Evolutionary conservation across 2,888 invertebrate genomes (phyloP).

Genomic region (Aspidapion aeneum): DNA sequence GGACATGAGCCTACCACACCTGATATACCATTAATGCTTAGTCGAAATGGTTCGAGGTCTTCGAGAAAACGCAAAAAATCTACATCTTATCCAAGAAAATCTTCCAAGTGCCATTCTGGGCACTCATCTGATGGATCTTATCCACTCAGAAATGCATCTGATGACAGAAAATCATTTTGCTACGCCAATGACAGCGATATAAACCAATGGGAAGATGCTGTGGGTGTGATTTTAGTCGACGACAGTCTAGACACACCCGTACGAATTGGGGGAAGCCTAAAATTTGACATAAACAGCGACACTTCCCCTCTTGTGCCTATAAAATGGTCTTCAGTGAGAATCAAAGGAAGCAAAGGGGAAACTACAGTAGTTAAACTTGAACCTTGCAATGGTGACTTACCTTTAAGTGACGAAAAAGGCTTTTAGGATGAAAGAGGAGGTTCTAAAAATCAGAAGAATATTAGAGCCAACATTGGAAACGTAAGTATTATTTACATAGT

Average conservation of each 20-base stretch:
- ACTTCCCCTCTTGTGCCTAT: conserved; percentile 47
- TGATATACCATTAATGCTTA: background rate
- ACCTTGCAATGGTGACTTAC: conserved; percentile 55
- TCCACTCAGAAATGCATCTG: background rate
- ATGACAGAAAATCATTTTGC: background rate
- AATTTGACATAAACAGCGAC: conserved; percentile 44
- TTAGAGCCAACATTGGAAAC: conserved; percentile 45
- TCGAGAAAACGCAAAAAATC: background rate
- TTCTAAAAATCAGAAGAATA: conserved; percentile 15
- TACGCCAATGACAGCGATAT: background rate
- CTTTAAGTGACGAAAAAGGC: conserved; percentile 39
- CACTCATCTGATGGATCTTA: background rate
- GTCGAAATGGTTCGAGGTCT: background rate
- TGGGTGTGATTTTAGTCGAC: conserved; percentile 10
- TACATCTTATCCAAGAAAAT: background rate
- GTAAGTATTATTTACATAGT: too few relatives aligned
- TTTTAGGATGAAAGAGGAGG: conserved; percentile 27
- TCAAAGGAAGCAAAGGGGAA: conserved; percentile 61
- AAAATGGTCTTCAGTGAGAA: conserved; percentile 63
- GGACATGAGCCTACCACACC: background rate
- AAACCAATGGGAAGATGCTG: background rate
- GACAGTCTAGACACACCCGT: conserved; percentile 21
- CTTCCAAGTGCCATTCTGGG: background rate
- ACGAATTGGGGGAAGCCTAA: conserved; percentile 42
- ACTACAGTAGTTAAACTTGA: conserved; percentile 61